These are phyloP conservation scores for Chloebia gouldiae DNA, from an alignment of 2,113 vertebrate species.

Conservation along the genomic window DNA sequence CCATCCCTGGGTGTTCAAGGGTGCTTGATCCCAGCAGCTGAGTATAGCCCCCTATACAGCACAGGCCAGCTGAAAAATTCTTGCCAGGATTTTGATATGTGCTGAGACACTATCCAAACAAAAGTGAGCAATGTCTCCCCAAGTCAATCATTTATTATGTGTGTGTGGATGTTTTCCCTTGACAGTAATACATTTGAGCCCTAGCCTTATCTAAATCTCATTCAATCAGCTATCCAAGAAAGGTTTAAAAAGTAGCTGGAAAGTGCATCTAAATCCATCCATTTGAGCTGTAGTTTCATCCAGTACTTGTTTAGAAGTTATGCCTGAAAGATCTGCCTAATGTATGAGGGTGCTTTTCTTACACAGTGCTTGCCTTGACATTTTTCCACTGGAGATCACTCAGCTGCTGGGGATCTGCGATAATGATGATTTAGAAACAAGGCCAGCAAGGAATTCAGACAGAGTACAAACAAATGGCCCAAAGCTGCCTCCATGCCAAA, in stretches of 20 bases:
- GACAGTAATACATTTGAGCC: neutral
- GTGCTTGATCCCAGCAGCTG: neutral
- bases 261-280: neutral
- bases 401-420: conserved; percentile 12
- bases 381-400: neutral
- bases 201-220: neutral
- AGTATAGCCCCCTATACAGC: neutral
- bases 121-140: neutral
- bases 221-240: neutral
- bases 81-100: neutral
- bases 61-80: neutral
- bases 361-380: neutral
- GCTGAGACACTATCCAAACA: neutral
- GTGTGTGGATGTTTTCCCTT: neutral
- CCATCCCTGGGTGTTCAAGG: neutral
- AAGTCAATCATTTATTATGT: neutral
- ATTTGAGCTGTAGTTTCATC: neutral
- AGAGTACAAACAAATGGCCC: conserved; percentile 5
- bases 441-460: conserved; percentile 18
- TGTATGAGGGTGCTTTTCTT: neutral
- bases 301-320: conserved; percentile 18
- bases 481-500: neutral
- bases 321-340: neutral
- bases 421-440: neutral
- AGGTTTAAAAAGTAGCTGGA: neutral